phyloP scores from a whole-genome alignment of 1,140 invertebrate species.

The Drosophila athabasca region DNA sequence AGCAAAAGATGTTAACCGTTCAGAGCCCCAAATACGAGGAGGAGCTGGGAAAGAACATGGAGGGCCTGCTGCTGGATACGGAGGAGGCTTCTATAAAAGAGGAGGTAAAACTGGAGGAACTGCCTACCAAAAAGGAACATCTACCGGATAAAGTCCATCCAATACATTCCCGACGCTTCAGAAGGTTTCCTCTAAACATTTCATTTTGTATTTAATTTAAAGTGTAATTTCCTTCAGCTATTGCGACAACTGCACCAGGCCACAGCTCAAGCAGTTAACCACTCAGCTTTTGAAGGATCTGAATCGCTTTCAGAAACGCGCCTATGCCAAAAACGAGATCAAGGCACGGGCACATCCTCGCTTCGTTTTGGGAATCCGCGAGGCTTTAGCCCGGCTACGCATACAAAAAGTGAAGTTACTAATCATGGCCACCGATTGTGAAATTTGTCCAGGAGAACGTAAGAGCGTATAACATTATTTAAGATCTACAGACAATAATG shows the following conservation, averaged over 20 bases:
- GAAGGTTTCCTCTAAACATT: conserved; percentile 44
- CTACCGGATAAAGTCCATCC: conserved; percentile 1
- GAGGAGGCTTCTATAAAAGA: not conserved
- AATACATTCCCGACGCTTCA: conserved; percentile 71
- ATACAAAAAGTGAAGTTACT: conserved; percentile 86
- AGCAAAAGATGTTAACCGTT: not conserved
- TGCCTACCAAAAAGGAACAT: too few relatives aligned
- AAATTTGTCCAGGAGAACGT: conserved; percentile 61
- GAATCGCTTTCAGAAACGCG: conserved; percentile 86
- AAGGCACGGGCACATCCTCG: conserved; percentile 86
- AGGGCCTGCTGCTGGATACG: too few relatives aligned
- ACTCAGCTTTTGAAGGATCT: conserved; percentile 85
- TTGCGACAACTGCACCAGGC: conserved; percentile 75
- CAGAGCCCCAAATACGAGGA: not conserved
- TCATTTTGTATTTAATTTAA: not conserved
- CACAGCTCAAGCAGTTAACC: conserved; percentile 47
- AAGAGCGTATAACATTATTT: not conserved
- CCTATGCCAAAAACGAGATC: conserved; percentile 86
- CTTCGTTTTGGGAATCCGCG: conserved; percentile 86
- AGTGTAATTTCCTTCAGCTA: conserved; percentile 46
- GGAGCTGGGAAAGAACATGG: not conserved
- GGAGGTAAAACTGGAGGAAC: not conserved
- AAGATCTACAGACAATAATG: not conserved
- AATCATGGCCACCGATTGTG: conserved; percentile 86
- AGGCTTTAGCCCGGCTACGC: conserved; percentile 85